Conservation (phyloP, 2,888 invertebrate species). For the Ceriagrion tenellum region DNA sequence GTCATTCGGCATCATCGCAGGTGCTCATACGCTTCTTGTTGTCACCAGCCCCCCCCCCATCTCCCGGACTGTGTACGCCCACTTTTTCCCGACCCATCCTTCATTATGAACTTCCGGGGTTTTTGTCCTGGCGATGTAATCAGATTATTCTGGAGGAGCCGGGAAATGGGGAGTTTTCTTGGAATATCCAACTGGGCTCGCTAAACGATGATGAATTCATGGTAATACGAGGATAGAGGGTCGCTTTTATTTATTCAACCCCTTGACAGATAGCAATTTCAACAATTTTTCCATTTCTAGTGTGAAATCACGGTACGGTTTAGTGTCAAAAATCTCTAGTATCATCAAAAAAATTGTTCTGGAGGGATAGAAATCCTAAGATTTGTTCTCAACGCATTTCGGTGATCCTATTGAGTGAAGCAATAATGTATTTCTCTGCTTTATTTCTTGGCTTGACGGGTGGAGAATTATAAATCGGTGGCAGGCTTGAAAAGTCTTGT, state of each 20-base stretch:
- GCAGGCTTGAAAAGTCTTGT: too few species aligned
- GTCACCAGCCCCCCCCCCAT: too few species aligned
- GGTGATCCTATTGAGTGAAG: too few species aligned
- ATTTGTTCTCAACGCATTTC: too few species aligned
- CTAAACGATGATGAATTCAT: background rate
- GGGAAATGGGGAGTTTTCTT: background rate
- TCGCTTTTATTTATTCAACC: background rate
- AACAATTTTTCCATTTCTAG: background rate
- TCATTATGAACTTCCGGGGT: background rate
- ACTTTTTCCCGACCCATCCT: background rate
- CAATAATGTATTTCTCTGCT: too few species aligned
- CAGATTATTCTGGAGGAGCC: background rate
- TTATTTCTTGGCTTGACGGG: too few species aligned
- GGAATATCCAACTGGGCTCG: background rate
- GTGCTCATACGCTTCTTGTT: constrained; percentile 1
- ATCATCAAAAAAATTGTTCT: background rate
- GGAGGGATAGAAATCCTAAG: background rate
- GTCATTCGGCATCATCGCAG: background rate
- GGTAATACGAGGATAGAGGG: background rate
- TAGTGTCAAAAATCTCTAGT: background rate
- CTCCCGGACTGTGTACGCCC: background rate
- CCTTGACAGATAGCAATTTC: background rate
- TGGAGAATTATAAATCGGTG: too few species aligned
- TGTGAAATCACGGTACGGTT: background rate
- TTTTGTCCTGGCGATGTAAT: background rate